Percentiles rank a stretch among this genome's conserved stretches.
Conservation (phyloP, 2,113 vertebrate species). For the Parus major region DNA sequence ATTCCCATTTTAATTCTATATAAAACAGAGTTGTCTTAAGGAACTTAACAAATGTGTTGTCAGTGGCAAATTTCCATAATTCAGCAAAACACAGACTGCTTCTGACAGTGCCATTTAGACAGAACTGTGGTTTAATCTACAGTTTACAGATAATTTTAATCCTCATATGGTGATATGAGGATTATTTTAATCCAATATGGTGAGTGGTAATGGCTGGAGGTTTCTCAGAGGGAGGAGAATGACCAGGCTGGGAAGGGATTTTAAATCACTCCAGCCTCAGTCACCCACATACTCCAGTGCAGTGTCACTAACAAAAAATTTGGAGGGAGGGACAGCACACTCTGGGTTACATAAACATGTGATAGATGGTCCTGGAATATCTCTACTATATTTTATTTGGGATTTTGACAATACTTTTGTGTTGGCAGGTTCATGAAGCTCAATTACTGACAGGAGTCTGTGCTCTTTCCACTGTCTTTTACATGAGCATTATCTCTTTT, state of each 20-base stretch:
- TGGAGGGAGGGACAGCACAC: neutral
- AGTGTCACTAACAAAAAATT: too few species aligned
- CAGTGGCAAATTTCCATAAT: neutral
- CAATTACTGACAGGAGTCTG: neutral
- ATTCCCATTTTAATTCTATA: neutral
- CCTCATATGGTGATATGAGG: too few species aligned
- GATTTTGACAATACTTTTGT: neutral
- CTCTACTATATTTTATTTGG: neutral
- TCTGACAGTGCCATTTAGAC: neutral
- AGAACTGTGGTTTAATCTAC: neutral
- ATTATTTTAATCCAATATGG: too few species aligned
- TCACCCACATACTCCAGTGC: neutral
- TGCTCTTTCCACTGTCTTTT: neutral
- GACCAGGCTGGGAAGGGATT: neutral
- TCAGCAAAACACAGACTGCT: neutral
- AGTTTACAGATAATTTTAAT: neutral
- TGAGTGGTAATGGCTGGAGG: neutral
- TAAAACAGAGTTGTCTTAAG: neutral
- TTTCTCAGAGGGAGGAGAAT: neutral
- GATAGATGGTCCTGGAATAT: neutral
- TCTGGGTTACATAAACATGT: neutral
- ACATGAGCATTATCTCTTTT: neutral
- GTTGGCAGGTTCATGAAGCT: neutral
- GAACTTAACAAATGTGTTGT: neutral
- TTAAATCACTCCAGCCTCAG: neutral